Conservation (phyloP, 1,140 invertebrate genomes). For the Drosophila virilis region DNA sequence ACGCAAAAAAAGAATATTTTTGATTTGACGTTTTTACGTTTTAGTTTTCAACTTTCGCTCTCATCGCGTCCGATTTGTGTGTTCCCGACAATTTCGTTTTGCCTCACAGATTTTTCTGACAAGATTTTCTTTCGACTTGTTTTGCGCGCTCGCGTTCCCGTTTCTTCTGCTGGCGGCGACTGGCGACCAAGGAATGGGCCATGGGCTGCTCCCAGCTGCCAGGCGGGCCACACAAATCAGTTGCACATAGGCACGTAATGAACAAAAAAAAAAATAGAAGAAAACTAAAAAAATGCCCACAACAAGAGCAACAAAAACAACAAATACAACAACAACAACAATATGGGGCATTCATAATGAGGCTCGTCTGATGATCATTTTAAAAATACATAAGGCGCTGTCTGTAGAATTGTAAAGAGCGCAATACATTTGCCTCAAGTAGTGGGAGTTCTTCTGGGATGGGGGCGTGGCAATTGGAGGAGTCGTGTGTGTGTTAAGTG, state of each 20-base stretch:
- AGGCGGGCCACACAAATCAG: slow-evolving; percentile 47
- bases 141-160: slow-evolving; percentile 52
- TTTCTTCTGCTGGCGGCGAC: slow-evolving; percentile 57
- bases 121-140: slow-evolving; percentile 13
- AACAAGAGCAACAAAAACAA: slow-evolving; percentile 26
- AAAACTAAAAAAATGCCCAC: slow-evolving; percentile 22
- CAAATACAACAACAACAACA: slow-evolving; percentile 31
- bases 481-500: slow-evolving; percentile 27
- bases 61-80: slow-evolving; percentile 19
- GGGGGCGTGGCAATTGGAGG: neutral
- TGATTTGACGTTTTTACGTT: slow-evolving; percentile 44
- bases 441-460: slow-evolving; percentile 18
- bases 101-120: slow-evolving; percentile 4
- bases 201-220: slow-evolving; percentile 64
- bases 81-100: slow-evolving; percentile 22
- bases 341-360: slow-evolving; percentile 65
- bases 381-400: slow-evolving; percentile 55
- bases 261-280: slow-evolving; percentile 7
- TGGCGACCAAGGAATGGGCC: slow-evolving; percentile 76
- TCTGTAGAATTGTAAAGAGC: slow-evolving; percentile 20
- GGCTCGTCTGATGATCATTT: slow-evolving; percentile 59
- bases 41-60: slow-evolving; percentile 57
- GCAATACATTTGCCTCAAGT: slow-evolving; percentile 17
- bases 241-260: slow-evolving; percentile 47
- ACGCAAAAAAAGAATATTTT: slow-evolving; percentile 19